Base-by-base conservation (phyloP, 2,797 vertebrate genomes). In the Coranthus polyacanthus region DNA sequence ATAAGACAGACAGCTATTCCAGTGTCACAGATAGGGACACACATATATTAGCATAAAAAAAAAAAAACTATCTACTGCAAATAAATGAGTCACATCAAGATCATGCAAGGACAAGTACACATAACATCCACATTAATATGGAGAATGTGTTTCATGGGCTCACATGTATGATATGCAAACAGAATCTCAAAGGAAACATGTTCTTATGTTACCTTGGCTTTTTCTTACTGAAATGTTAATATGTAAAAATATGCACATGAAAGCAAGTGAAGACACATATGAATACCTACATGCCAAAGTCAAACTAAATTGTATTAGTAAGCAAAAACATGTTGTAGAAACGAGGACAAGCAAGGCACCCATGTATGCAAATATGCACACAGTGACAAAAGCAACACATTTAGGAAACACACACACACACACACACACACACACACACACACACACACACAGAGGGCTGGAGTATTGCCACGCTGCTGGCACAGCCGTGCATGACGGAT, bases 401-500 rank as follows among this genome's bases (percentile, higher is more conserved):
- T 62, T 59, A 51, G 34, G 12, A 17, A 21, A 57, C 44, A 13
- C 37, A 42, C 13, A 38, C 15, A 55, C 20, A 39, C 42, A 42
- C 38, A 29, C 15, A 51, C 38, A 13, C 32, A 34, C 22, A 18
- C 38, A 6, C 43, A 37, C 26, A 34, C 43, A 50, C 57, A 63
- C 12, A n/a, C 26, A 5, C 34, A 45, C 62, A 29, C 38, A 24
- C 16, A 6, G 8, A 73, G 9, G 38, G 53, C 71, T 76, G 79
- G 82, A 84, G 76, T 26, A 42, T 11, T 52, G 84, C 81, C 85
- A 83, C 5, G 34, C 49, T 11, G 62, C 78, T 82, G 82, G 80
- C 83, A 78, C 21, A 22, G 45, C 57, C 54, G 58, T 63, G 86
- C 62, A 73, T 90, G 88, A 90, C 85, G 37, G 85, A 88, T 85